A percentile compares a stretch with the other conserved stretches of the same genome.
Evolutionary conservation across 2,113 vertebrate species (phyloP).

Genomic region (Corythaixoides concolor): DNA sequence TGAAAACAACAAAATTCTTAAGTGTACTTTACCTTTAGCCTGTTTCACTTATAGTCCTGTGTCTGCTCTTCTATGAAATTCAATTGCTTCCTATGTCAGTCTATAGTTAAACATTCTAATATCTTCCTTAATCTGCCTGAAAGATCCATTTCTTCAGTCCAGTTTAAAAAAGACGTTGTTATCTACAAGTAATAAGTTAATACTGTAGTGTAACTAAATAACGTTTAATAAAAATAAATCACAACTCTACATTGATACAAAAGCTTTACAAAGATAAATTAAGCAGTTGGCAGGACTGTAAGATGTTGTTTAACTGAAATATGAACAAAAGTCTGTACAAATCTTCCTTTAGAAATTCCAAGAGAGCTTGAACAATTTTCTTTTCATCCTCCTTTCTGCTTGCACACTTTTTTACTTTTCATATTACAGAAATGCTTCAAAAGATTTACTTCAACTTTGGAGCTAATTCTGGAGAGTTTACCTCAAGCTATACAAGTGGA

Average conservation of each 20-base stretch:
- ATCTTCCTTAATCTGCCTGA: not conserved
- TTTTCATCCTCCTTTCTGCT: not conserved
- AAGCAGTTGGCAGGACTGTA: not conserved
- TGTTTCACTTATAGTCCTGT: not conserved
- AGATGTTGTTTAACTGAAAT: not conserved
- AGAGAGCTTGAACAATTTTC: not conserved
- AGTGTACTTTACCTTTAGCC: not conserved
- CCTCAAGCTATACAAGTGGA: not conserved
- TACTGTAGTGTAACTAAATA: not conserved
- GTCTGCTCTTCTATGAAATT: not conserved
- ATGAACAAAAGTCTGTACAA: not conserved
- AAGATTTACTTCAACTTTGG: not conserved
- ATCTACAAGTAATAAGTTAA: not conserved
- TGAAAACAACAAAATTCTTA: not conserved
- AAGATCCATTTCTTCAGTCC: not conserved
- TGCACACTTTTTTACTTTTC: not conserved
- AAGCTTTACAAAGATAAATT: not conserved
- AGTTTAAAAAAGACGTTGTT: not conserved
- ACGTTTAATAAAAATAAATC: not conserved
- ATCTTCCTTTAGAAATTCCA: not conserved
- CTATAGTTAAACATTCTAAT: not conserved
- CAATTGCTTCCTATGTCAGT: not conserved
- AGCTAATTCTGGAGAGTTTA: not conserved
- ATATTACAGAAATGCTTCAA: not conserved
- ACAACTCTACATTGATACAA: not conserved